Percentiles rank a stretch among this genome's conserved stretches.
Evolutionary conservation across 2,797 vertebrate species (phyloP).

Genomic region (Nasua narica): DNA sequence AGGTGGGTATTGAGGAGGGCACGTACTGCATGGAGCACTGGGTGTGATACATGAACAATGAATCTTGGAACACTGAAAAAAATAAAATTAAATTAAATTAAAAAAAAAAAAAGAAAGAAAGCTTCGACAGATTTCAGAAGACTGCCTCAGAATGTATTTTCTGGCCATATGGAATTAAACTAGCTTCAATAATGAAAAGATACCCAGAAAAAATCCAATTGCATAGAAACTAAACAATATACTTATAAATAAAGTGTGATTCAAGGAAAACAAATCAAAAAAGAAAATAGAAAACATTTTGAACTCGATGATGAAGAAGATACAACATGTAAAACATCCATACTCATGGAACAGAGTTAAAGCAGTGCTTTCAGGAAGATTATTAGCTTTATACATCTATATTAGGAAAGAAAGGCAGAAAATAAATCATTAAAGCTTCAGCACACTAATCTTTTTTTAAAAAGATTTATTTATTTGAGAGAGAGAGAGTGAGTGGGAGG

Average conservation of each 20-base stretch:
- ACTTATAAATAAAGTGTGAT: neutral
- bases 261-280: neutral
- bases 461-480: neutral
- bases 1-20: no score
- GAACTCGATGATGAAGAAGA: neutral
- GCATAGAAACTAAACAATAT: neutral
- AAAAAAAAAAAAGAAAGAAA: neutral
- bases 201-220: neutral
- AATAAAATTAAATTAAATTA: no score
- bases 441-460: neutral
- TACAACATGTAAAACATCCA: neutral
- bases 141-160: neutral
- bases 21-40: no score
- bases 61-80: no score
- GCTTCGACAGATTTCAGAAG: neutral
- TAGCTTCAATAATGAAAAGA: neutral
- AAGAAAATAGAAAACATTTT: neutral
- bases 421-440: neutral
- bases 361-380: neutral
- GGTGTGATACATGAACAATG: no score
- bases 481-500: neutral
- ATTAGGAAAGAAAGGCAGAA: neutral
- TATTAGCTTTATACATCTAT: neutral
- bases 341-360: neutral
- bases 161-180: neutral